Base-by-base conservation (phyloP, 2,888 invertebrate genomes). In the Heliothis peltigera region DNA sequence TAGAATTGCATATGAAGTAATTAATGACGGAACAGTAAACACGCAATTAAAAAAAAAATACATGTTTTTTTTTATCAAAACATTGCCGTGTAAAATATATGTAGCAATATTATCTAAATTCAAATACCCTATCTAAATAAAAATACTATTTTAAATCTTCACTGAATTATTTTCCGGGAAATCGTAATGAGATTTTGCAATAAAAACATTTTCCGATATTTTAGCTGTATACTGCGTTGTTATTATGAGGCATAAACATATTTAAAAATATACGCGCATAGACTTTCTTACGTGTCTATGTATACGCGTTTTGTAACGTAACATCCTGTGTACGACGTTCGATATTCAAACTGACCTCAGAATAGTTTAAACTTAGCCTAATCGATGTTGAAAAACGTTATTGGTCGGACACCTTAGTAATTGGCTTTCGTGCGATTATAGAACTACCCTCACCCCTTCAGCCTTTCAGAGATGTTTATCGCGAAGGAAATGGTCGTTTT, bases 391-490 rank as follows among this genome's bases (percentile, higher is more conserved):
- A 81, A 81, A 81, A 76, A 75, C 42, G 64, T 56, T 53, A 68
- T 76, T 66, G 70, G 69, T 63, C 70, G 84, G 87, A 88, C 87
- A 86, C 88, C 87, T 89, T 86, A 79, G 87, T 93, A 92, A 93
- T 92, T 92, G 87, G 89, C 89, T 84, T 87, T 85, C 87, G 87
- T 90, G 90, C 89, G 87, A 87, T 88, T 89, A 87, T 87, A 85
- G 84, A 80, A 86, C 83, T 87, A 84, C 87, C 88, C 90, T 90
- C 91, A 89, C 92, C 92, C 93, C 92, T 94, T 94, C 93, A 92
- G 93, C 87, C 89, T 94, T 95, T 93, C 91, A 93, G 89, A 91
- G 94, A 94, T 94, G 92, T 90, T 92, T 94, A 94, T 94, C 94
- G 91, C 86, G 85, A 87, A 94, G 95, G 95, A 95, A 95, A 95